Conservation (phyloP, 64 coral and sea anemone species). For the Montipora cactus region DNA sequence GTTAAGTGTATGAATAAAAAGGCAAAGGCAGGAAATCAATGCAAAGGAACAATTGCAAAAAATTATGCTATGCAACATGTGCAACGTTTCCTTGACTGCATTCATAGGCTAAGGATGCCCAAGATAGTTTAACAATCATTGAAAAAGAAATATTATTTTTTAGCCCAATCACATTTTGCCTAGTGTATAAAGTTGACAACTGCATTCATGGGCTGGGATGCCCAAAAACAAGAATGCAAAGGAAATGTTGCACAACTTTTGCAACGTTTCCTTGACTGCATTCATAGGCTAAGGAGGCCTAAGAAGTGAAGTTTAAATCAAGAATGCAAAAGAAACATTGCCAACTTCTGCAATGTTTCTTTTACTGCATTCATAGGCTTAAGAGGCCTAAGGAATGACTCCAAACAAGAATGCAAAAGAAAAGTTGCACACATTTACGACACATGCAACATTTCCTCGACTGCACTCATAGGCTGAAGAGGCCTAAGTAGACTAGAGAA, state of each 20-base stretch:
- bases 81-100: neutral
- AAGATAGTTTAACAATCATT: too few species aligned
- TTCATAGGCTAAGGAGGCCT: slow-evolving; percentile 25
- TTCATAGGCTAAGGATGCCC: too few species aligned
- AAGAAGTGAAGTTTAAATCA: neutral
- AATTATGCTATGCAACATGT: neutral
- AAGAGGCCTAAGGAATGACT: neutral
- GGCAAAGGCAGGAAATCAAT: neutral
- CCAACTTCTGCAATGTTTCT: neutral
- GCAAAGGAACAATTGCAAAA: neutral
- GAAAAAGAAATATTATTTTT: too few species aligned
- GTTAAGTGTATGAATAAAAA: neutral
- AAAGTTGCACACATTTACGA: neutral
- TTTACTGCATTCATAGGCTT: neutral
- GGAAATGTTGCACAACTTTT: neutral
- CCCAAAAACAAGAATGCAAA: neutral
- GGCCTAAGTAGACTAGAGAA: slow-evolving; percentile 10
- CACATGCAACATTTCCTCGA: neutral
- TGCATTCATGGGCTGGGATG: slow-evolving; percentile 11
- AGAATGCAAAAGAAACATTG: too few species aligned
- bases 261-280: slow-evolving; percentile 4
- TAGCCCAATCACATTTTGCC: too few species aligned
- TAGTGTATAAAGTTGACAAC: neutral
- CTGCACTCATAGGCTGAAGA: slow-evolving; percentile 22
- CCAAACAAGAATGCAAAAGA: neutral